Percentiles rank a stretch among this genome's conserved stretches.
These are phyloP conservation scores for Tenthredo mesomela DNA, from an alignment of 2,888 invertebrate species.

Conservation along the genomic window DNA sequence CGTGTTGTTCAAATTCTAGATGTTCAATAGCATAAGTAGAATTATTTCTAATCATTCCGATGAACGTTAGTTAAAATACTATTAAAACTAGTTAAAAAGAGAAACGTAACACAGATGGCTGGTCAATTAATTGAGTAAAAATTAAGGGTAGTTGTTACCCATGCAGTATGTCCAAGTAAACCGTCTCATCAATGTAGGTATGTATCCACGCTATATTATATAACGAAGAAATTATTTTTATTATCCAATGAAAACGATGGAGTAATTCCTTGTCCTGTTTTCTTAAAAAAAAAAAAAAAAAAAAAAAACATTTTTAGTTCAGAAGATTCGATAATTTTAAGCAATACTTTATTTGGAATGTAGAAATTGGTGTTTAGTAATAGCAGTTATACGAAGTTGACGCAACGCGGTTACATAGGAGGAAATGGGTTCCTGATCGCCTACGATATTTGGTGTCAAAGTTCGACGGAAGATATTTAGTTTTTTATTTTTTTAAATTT, in stretches of 20 bases:
- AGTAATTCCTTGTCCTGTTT: neutral
- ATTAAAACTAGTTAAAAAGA: neutral
- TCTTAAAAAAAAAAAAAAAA: neutral
- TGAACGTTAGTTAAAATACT: slow-evolving; percentile 8
- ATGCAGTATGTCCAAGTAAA: neutral
- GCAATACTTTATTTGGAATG: neutral
- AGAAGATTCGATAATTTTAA: neutral
- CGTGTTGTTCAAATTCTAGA: neutral
- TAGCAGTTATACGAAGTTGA: neutral
- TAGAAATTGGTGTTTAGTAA: neutral
- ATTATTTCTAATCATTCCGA: neutral
- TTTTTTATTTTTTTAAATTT: neutral
- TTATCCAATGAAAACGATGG: neutral
- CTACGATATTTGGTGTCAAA: slow-evolving; percentile 31
- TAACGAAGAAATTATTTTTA: too few species aligned
- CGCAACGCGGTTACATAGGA: neutral
- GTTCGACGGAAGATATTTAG: slow-evolving; percentile 24
- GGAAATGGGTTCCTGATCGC: slow-evolving; percentile 9
- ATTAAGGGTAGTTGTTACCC: neutral
- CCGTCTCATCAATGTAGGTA: neutral
- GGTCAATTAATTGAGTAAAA: neutral
- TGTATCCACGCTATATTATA: too few species aligned
- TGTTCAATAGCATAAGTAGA: neutral
- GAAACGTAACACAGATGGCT: slow-evolving; percentile 20
- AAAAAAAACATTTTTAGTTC: neutral